A percentile compares a stretch with the other conserved stretches of the same genome.
These are phyloP conservation scores for Nomada ruficornis DNA, from an alignment of 2,888 invertebrate genomes.

Conservation along the genomic window DNA sequence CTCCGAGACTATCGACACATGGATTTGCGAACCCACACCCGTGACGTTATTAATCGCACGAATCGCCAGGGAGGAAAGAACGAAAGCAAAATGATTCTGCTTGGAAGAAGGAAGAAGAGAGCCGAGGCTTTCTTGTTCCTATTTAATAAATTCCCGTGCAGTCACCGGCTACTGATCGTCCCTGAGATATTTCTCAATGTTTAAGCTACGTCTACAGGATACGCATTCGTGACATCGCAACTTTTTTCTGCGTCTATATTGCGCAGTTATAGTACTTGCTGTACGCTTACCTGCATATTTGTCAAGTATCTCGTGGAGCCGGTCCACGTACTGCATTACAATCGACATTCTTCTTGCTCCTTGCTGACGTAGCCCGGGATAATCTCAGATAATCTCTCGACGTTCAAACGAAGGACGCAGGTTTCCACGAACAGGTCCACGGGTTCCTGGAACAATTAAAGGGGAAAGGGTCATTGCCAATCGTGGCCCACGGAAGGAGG, in stretches of 20 bases:
- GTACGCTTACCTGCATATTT: constrained; percentile 92
- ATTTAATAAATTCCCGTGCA: constrained; percentile 39
- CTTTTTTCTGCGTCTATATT: neutral
- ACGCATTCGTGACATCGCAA: neutral
- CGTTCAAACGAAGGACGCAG: constrained; percentile 5
- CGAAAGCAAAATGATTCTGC: too few relatives aligned
- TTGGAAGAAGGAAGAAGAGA: neutral
- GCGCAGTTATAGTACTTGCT: neutral
- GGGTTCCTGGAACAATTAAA: constrained; percentile 42
- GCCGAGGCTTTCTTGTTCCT: constrained; percentile 16
- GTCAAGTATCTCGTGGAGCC: constrained; percentile 92
- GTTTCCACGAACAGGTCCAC: constrained; percentile 4
- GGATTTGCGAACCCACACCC: too few relatives aligned
- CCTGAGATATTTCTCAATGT: constrained; percentile 34
- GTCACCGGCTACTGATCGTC: constrained; percentile 34
- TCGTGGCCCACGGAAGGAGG: neutral
- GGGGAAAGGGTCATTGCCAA: neutral
- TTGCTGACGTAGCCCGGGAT: constrained; percentile 1
- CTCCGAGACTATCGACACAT: too few relatives aligned
- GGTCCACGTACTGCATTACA: constrained; percentile 92
- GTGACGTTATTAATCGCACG: too few relatives aligned
- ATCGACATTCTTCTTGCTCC: constrained; percentile 88
- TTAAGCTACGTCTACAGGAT: neutral
- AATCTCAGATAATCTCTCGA: constrained; percentile 8
- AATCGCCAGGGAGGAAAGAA: neutral